Conservation (phyloP, 2,888 invertebrate species). For the Pseudeuparius sepicola region DNA sequence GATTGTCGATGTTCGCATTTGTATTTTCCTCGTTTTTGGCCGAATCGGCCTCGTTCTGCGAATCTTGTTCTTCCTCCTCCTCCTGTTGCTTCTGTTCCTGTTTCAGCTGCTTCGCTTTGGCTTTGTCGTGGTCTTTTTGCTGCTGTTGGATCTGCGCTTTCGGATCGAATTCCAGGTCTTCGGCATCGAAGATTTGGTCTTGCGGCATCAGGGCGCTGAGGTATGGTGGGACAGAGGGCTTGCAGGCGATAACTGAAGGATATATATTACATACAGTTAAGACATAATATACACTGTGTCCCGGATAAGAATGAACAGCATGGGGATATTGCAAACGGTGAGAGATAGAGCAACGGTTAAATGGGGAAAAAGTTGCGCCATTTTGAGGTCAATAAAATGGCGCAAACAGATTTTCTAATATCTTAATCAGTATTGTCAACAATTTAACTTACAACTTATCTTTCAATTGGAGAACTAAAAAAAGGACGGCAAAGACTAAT, state of each 20-base stretch:
- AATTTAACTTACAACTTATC: too few relatives aligned
- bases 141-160: constrained; percentile 40
- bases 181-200: constrained; percentile 90
- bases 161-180: constrained; percentile 68
- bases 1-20: constrained; percentile 57
- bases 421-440: too few relatives aligned
- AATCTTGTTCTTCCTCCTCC: constrained; percentile 33
- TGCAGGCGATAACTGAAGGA: constrained; percentile 74
- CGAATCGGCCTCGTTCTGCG: too few relatives aligned
- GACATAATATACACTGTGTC: too few relatives aligned
- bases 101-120: constrained; percentile 24
- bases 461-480: too few relatives aligned
- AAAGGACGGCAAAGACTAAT: too few relatives aligned
- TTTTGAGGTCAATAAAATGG: too few relatives aligned
- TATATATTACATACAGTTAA: constrained; percentile 22
- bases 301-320: too few relatives aligned
- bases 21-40: constrained; percentile 39
- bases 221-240: constrained; percentile 72
- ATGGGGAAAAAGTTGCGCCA: too few relatives aligned
- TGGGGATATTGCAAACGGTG: too few relatives aligned
- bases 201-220: constrained; percentile 78
- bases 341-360: too few relatives aligned
- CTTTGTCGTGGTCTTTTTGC: constrained; percentile 30
- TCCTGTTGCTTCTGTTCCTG: constrained; percentile 12
- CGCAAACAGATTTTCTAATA: too few relatives aligned